Percentiles rank a stretch among this genome's conserved stretches.
These are phyloP conservation scores for Penaeus japonicus DNA, from an alignment of 1,140 invertebrate genomes.

Conservation along the genomic window DNA sequence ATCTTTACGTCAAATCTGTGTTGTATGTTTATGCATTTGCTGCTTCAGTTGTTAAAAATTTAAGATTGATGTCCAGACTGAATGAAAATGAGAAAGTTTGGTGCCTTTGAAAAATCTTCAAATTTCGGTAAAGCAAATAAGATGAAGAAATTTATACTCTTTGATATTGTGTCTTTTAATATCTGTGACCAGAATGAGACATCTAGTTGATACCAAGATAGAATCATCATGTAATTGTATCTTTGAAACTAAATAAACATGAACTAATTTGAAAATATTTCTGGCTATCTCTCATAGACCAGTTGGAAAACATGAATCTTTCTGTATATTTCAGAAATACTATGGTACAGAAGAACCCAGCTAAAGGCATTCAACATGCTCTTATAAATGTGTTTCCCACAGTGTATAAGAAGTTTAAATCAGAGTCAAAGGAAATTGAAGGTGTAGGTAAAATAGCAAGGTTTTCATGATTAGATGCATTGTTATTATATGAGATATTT, in stretches of 20 bases:
- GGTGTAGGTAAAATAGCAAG: constrained; percentile 13
- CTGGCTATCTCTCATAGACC: not conserved
- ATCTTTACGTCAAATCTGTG: not conserved
- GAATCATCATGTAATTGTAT: too few relatives aligned
- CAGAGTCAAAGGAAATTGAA: not conserved
- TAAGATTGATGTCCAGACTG: too few relatives aligned
- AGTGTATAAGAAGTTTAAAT: constrained; percentile 24
- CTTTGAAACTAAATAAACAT: not conserved
- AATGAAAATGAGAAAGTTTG: too few relatives aligned
- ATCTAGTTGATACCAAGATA: too few relatives aligned
- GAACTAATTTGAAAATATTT: not conserved
- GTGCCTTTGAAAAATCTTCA: too few relatives aligned
- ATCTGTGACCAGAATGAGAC: too few relatives aligned
- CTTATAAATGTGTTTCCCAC: constrained; percentile 27
- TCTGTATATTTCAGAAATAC: not conserved
- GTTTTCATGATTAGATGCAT: not conserved
- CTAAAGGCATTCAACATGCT: not conserved
- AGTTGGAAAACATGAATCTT: not conserved
- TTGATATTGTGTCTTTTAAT: too few relatives aligned
- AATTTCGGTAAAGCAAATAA: too few relatives aligned
- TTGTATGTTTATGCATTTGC: not conserved
- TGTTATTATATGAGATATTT: not conserved
- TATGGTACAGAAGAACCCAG: constrained; percentile 33
- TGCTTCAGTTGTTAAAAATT: too few relatives aligned
- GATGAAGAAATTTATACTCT: too few relatives aligned